These are phyloP conservation scores for Hoplostethus atlanticus DNA, from an alignment of 2,797 vertebrate species.

Conservation along the genomic window DNA sequence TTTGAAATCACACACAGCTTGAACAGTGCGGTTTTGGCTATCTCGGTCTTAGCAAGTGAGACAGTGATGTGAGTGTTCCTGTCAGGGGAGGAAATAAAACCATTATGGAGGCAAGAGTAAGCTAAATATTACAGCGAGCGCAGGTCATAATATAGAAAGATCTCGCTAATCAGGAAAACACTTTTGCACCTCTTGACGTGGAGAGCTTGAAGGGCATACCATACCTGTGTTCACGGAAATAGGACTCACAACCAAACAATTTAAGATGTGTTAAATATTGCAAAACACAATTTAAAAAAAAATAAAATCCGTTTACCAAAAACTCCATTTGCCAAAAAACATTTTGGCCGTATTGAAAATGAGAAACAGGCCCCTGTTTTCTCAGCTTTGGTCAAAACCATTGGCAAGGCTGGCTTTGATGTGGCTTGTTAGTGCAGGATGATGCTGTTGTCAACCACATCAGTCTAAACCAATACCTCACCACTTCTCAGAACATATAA, in stretches of 20 bases:
- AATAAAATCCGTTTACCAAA: slow-evolving; percentile 36
- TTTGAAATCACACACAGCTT: slow-evolving; percentile 57
- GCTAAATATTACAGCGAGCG: slow-evolving; percentile 25
- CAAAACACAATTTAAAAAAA: slow-evolving; percentile 35
- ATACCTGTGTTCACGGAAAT: slow-evolving; percentile 18
- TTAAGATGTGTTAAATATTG: slow-evolving; percentile 5
- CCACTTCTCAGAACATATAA: slow-evolving; percentile 45
- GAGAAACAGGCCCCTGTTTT: slow-evolving; percentile 55
- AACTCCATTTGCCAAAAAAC: slow-evolving; percentile 29
- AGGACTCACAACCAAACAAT: slow-evolving; percentile 35
- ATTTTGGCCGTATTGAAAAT: slow-evolving; percentile 37
- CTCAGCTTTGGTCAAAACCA: slow-evolving; percentile 38
- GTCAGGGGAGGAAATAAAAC: slow-evolving; percentile 60
- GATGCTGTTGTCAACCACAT: slow-evolving; percentile 70
- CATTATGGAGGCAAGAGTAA: slow-evolving; percentile 32
- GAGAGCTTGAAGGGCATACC: not conserved
- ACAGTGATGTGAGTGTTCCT: slow-evolving; percentile 42
- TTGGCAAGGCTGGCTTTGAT: slow-evolving; percentile 59
- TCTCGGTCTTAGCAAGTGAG: slow-evolving; percentile 22
- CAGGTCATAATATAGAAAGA: slow-evolving; percentile 28
- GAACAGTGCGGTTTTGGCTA: slow-evolving; percentile 35
- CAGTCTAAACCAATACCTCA: slow-evolving; percentile 66
- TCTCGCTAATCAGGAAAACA: slow-evolving; percentile 18
- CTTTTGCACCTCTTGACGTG: not conserved
- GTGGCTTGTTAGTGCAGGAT: slow-evolving; percentile 64